Evolutionary conservation across 2,797 vertebrate genomes (phyloP), one percentile per base, ranked within the genome.

Genomic region (Mionectes olivaceus): DNA sequence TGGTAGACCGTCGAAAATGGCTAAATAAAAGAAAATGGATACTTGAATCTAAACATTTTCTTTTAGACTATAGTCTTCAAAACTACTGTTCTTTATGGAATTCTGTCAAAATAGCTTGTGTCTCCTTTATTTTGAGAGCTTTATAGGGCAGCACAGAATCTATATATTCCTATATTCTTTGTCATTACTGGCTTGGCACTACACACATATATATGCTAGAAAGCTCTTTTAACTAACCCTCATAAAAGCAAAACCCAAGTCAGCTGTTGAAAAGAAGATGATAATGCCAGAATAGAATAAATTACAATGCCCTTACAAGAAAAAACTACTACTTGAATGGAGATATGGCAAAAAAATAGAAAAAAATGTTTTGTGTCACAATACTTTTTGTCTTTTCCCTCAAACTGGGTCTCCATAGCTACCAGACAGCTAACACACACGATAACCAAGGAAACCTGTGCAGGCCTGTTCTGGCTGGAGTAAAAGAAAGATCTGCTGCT

Each of bases 391-490:
- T 71, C 44, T 93, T 87, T 87, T 67, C 39, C 52, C 22, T 91
- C 55, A 91, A 86, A 93, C 82, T 37, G 13, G 9, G 33, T 95
- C 70, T 95, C 92, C 90, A 95, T 89, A 90, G 83, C 55, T 91
- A 95, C 91, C 39, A 90, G 57, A 60, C 50, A 46, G 33, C 47
- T 92, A 76, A 89, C 75, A 89, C 11, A 74, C 37, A 73, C 0
- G 0, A 93, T 75, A 95, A 96, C 80, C 77, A 94, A 83, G 79
- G 79, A 91, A 96, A 94, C 47, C 39, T 77, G 39, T 41, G 39
- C 37, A 83, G 43, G 43, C 16, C 75, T 89, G 16, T 75, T 92
- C 57, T 47, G 27, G 23, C 30, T 25, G 7, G 28, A 63, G n/a
- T 21, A 87, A 65, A 76, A 87, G 32, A 43, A 80, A 78, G 32